Conservation (phyloP, 2,888 invertebrate genomes). For the Xestoiulus laeticollis region DNA sequence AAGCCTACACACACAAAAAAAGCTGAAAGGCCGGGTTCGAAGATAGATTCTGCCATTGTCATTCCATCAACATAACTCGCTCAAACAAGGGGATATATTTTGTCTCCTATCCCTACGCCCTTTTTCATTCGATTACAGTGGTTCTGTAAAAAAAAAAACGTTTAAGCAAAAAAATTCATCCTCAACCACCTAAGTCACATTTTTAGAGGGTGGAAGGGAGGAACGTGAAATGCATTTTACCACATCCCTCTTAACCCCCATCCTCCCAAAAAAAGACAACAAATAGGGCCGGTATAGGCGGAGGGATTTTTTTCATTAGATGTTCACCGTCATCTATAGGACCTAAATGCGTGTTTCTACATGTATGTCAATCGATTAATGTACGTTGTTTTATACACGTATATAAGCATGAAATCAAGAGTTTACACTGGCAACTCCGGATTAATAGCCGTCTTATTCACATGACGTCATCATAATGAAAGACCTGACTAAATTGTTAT, state of each 20-base stretch:
- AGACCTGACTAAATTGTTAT: no score
- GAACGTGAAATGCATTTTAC: background rate
- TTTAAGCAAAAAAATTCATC: background rate
- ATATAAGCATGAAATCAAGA: background rate
- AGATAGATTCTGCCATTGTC: constrained; percentile 13
- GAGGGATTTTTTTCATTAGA: constrained; percentile 21
- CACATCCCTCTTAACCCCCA: background rate
- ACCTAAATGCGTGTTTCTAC: background rate
- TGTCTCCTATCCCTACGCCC: background rate
- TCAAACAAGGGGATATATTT: background rate
- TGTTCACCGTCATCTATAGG: background rate
- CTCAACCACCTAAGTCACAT: constrained; percentile 5
- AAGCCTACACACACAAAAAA: background rate
- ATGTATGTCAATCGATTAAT: constrained; percentile 8
- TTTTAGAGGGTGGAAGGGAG: background rate
- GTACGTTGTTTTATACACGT: background rate
- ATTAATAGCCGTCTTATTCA: background rate
- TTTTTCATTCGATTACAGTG: constrained; percentile 33
- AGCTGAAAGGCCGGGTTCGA: background rate
- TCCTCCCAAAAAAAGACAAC: background rate
- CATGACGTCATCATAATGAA: background rate
- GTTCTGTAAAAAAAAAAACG: background rate
- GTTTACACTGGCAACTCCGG: background rate
- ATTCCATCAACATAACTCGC: background rate
- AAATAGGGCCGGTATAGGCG: background rate